Evolutionary conservation across 2,888 invertebrate genomes (phyloP), one percentile per base, ranked within the genome.

Genomic region (Lumbricus terrestris): DNA sequence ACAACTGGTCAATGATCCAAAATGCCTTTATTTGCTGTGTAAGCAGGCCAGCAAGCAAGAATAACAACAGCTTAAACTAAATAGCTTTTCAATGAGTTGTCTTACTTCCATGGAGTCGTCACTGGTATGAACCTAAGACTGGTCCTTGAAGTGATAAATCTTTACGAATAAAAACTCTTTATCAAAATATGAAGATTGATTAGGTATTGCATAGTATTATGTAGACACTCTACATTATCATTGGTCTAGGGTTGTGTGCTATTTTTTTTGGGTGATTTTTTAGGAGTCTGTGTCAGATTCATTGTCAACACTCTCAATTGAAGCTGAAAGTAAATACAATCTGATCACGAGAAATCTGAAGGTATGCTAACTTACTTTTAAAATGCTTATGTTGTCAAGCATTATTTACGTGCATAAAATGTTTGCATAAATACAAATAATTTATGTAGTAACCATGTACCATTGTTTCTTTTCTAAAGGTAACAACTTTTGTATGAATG

Each of bases 321-420:
- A 85, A 37, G 37, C 34, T 34, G 85, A 85, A 37, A 85, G 20
- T 85, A 85, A 85, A 85, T 85, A 85, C 37, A 29, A 85, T 5
- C 37, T 85, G 85, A 85, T 85, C n/a, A 85, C 85, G 35, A 85
- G 85, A 85, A 34, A 85, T 37, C 37, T 85, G 16, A 85, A 85
- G 85, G 85, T 85, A n/a, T n/a, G n/a, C n/a, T n/a, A n/a, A n/a
- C n/a, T n/a, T n/a, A n/a, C n/a, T n/a, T n/a, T n/a, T n/a, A n/a
- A n/a, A n/a, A n/a, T n/a, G n/a, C n/a, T n/a, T n/a, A n/a, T n/a
- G n/a, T n/a, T n/a, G n/a, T n/a, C n/a, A n/a, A n/a, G n/a, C n/a
- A n/a, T n/a, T 69, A n/a, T 69, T 69, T n/a, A 69, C 29, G n/a
- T 29, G 16, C n/a, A n/a, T 23, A 54, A 23, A 54, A 11, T n/a